Evolutionary conservation across 2,113 vertebrate genomes (phyloP), one percentile per base, ranked within the genome.

Genomic region (Lutjanus erythropterus): DNA sequence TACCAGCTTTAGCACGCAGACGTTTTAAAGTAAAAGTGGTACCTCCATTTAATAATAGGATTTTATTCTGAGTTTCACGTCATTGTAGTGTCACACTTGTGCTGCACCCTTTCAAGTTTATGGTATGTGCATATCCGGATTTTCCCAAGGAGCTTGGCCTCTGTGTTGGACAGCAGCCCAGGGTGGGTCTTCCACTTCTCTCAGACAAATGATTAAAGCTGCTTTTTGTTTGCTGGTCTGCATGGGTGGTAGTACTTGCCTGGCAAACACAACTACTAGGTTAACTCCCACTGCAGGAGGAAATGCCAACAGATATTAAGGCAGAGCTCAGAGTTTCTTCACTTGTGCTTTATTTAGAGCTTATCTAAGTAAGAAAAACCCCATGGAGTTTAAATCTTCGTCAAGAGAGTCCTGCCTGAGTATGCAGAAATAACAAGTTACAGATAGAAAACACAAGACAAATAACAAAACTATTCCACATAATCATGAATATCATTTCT

Each of bases 121-220:
- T 71, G 42, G 55, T 71, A 53, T 87, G 56, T 79, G 56, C 55
- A 67, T 41, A 86, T 91, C 86, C 76, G 62, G 79, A 73, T 88
- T 86, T 83, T 75, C 59, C 62, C 15, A 62, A 72, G 58, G 61
- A 86, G 66, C 67, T 82, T 62, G 65, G 78, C 69, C 59, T 76
- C 64, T 74, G 71, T 47, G 35, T 87, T 93, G 89, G 87, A 71
- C 9, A 0, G 50, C 61, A 65, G 89, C 90, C 91, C 86, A 85
- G 90, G 86, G 84, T 89, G 89, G 86, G 75, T 85, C 88, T 49
- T 82, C 71, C 44, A 80, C 80, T 86, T 80, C 52, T 83, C 65
- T 77, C 44, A 76, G 64, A 69, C 71, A 77, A 79, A 79, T 85
- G 75, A 83, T 86, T 86, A 80, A 82, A 85, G 78, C 80, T 29